Evolutionary conservation across 2,113 vertebrate species (phyloP).

Genomic region (Cervus canadensis): DNA sequence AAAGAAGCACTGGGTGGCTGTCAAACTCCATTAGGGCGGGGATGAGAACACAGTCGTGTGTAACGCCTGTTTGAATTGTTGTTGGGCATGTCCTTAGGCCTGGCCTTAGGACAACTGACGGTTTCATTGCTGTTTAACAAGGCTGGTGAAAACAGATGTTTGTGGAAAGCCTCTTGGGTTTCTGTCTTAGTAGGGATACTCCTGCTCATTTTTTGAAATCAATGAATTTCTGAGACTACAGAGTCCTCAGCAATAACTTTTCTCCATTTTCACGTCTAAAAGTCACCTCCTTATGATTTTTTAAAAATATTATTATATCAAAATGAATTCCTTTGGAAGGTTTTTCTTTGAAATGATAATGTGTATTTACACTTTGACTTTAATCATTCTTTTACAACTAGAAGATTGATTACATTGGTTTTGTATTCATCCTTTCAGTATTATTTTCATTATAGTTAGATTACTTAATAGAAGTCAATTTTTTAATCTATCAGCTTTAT

Average conservation of each 20-base stretch:
- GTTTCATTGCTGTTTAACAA: not conserved
- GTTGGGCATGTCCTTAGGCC: constrained; percentile 49
- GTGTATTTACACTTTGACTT: not conserved
- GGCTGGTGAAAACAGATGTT: not conserved
- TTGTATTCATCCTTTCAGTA: not conserved
- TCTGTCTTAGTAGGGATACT: not conserved
- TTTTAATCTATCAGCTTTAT: not conserved
- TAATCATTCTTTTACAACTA: not conserved
- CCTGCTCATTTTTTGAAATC: not conserved
- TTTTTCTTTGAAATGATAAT: not conserved
- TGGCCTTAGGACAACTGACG: constrained; percentile 5
- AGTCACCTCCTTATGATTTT: not conserved
- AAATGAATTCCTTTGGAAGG: not conserved
- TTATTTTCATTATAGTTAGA: not conserved
- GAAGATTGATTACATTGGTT: not conserved
- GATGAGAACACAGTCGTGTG: not conserved
- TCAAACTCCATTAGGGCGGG: not conserved
- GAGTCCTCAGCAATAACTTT: not conserved
- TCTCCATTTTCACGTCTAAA: not conserved
- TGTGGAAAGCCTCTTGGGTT: not conserved
- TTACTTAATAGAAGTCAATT: not conserved
- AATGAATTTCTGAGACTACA: not conserved
- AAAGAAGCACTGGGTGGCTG: not conserved
- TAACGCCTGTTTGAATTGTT: constrained; percentile 35
- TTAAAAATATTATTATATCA: not conserved